Evolutionary conservation across 1,140 invertebrate species (phyloP).

Genomic region (Macrosteles quadrilineatus): DNA sequence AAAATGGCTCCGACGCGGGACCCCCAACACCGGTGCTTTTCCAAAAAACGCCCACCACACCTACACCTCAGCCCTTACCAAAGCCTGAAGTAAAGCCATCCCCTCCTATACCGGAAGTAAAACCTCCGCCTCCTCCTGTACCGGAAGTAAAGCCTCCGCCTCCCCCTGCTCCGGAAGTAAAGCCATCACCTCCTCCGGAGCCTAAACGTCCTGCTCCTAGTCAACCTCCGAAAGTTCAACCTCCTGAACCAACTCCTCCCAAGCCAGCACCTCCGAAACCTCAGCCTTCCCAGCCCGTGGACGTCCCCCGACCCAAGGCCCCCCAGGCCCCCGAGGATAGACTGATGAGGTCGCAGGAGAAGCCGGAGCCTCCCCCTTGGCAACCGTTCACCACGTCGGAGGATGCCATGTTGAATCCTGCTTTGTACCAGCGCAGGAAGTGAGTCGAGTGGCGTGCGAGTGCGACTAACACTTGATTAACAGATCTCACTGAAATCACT

Average conservation of each 20-base stretch:
- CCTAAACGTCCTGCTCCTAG: background rate
- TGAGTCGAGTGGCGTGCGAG: background rate
- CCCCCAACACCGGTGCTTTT: conserved; percentile 5
- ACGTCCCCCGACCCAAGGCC: background rate
- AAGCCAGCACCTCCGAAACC: background rate
- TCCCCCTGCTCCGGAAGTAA: background rate
- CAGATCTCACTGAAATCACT: too few species aligned
- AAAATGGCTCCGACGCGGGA: background rate
- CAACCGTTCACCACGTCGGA: background rate
- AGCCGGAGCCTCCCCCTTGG: background rate
- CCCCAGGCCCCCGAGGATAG: conserved; percentile 1
- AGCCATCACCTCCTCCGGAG: background rate
- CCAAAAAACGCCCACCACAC: background rate
- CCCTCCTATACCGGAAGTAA: background rate
- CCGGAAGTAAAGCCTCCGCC: conserved; percentile 3
- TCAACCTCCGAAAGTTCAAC: background rate
- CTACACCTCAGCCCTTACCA: background rate
- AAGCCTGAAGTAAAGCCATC: background rate
- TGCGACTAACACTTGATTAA: background rate
- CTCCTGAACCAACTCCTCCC: background rate
- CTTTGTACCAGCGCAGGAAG: background rate
- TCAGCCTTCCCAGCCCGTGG: background rate
- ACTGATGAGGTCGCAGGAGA: background rate
- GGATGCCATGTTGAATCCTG: background rate
- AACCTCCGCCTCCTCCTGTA: background rate